Evolutionary conservation across 1,140 invertebrate species (phyloP), one percentile per base, ranked within the genome.

Genomic region (Acromyrmex charruanus): DNA sequence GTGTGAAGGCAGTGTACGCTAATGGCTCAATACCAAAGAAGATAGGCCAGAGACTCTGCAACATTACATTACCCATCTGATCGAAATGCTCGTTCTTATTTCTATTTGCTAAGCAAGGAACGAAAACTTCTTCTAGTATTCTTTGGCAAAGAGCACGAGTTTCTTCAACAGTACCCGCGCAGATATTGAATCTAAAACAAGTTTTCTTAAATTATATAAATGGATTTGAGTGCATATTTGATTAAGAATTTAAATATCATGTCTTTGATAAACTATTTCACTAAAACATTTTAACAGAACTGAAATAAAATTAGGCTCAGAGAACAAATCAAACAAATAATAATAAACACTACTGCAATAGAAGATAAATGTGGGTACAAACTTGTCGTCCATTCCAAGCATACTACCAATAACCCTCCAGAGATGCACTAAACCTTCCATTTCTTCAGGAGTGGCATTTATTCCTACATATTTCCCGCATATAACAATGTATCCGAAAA

Each of bases 381-480:
- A 97, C 96, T 96, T 96, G 90, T 99, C 98, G 87, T 98, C 96
- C 18, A 98, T 97, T 2, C 98, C 98, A 65, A 99, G 96, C 91
- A 98, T 94, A 90, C 97, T 96, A 0, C 98, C 98, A 49, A 99
- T 96, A 1, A 98, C 97, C 61, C 96, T 96, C 98, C 98, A 99
- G 89, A 98, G 97, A 93, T 99, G 98, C 2, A 98, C 94, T 71
- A 98, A 97, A n/a, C 97, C 97, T 69, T 98, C 97, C n/a, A 97
- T 91, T 72, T 97, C 97, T 35, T 97, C 95, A 12, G 95, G 89
- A 25, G 95, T 95, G 4, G 93, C 92, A 3, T 92, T 88, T 3
- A 98, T 94, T 0, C 98, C 97, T 49, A 98, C 95, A 51, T 96
- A 93, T 65, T 97, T 94, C 0, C 16, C 96, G 59, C 96, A 96